Evolutionary conservation across 1,140 invertebrate species (phyloP), one percentile per base, ranked within the genome.

Genomic region (Monomorium pharaonis): DNA sequence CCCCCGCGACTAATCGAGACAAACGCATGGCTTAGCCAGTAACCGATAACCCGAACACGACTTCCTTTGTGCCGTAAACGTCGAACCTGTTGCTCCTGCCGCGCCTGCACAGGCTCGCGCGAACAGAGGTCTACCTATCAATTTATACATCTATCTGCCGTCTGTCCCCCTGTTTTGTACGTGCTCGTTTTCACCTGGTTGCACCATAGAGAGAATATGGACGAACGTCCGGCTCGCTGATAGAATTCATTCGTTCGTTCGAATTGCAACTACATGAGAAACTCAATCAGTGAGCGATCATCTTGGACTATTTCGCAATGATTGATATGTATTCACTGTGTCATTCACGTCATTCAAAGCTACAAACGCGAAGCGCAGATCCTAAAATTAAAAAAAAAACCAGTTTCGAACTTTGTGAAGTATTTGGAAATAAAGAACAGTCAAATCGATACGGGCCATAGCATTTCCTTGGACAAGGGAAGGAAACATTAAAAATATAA

Each of bases 31-130:
- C 78, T 88, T 85, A 77, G 58, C 72, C 47, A 18, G 65, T 81
- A 74, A 62, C 67, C 72, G 81, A 84, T 76, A 84, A 84, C 80
- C 69, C 69, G 54, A n/a, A 49, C 81, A 44, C 72, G 44, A 63
- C 81, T 83, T 44, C 80, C 86, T 88, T 88, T 88, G 86, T 89
- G 67, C 42, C 63, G 56, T 44, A 12, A 72, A 84, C 47, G 56
- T 51, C 85, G 88, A 87, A 90, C 89, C 89, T 90, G 89, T 90
- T 90, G 89, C 89, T 85, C 62, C 63, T 37, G 70, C 44, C 27
- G 63, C 42, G 49, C 47, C 37, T 80, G 84, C 84, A 42, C 86
- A 67, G 63, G 85, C 47, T 18, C 42, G 63, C 30, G 33, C 9
- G 37, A 37, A 51, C 30, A 51, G 51, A 21, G 42, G 37, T 76